Evolutionary conservation across 1,140 invertebrate genomes (phyloP), one percentile per base, ranked within the genome.

Genomic region (Vanessa tameamea): DNA sequence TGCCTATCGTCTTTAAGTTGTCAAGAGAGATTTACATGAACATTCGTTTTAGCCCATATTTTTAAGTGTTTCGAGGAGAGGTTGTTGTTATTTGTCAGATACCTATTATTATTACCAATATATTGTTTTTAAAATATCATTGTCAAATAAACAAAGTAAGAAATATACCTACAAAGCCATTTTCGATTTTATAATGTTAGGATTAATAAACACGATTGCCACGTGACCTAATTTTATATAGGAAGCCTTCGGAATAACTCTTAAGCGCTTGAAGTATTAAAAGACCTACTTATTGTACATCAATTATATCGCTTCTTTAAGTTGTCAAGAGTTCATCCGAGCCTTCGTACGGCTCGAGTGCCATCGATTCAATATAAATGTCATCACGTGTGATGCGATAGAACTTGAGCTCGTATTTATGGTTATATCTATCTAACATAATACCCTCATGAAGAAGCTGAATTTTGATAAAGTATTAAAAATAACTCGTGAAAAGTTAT

Each of bases 361-460:
- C 51, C 51, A 68, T 37, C 66, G 15, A 55, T 51, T 68, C 66
- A 26, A 68, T 68, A 68, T 14, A 68, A 55, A 68, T 68, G 66
- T 55, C 66, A 68, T 68, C 51, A 68, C 66, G 66, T 68, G 43
- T 31, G 15, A 50, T 16, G 65, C 48, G 48, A 50, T 50, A n/a
- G 12, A 50, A 12, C 37, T 11, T 9, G 1, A 9, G 37, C 7
- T 14, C 48, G 51, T 53, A 53, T 53, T 53, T 53, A 53, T 53
- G n/a, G 51, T 7, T 53, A 53, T 53, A 43, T 53, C 53, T 16
- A 26, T 57, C 12, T n/a, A 1, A 7, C n/a, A 53, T 53, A 4
- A 53, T 53, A 31, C 59, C 15, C 12, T 43, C 51, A 55, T 50
- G 48, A 55, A 26, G 20, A 53, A 23, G 48, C 37, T 53, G 26